Evolutionary conservation across 2,888 invertebrate species (phyloP).

Genomic region (Drosophila phalerata): DNA sequence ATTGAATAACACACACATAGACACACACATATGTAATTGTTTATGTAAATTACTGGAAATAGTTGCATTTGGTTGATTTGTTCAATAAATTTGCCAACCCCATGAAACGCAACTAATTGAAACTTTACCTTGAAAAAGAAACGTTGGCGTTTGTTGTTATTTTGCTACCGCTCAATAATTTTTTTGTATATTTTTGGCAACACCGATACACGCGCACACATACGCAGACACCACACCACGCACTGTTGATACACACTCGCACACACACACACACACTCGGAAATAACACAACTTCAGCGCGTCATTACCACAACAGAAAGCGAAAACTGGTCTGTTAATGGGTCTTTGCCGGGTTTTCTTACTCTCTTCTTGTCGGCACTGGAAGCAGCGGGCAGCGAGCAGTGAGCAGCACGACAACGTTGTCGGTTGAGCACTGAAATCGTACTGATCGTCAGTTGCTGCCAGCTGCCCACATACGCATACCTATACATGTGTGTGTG

Average conservation of each 20-base stretch:
- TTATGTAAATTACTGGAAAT: slow-evolving; percentile 22
- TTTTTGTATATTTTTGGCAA: slow-evolving; percentile 66
- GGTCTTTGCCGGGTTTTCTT: slow-evolving; percentile 33
- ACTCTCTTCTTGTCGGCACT: slow-evolving; percentile 48
- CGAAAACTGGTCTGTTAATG: slow-evolving; percentile 68
- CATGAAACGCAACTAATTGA: slow-evolving; percentile 37
- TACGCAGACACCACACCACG: slow-evolving; percentile 15
- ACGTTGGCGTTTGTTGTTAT: slow-evolving; percentile 34
- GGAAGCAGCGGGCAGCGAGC: slow-evolving; percentile 40
- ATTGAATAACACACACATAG: slow-evolving; percentile 44
- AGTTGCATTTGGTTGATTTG: slow-evolving; percentile 21
- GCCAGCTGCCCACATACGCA: slow-evolving; percentile 16
- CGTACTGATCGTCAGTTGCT: slow-evolving; percentile 66
- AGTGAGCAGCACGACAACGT: slow-evolving; percentile 41
- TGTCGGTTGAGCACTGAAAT: slow-evolving; percentile 68
- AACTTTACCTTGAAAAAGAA: slow-evolving; percentile 69
- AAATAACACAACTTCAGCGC: slow-evolving; percentile 53
- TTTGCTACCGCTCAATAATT: slow-evolving; percentile 46
- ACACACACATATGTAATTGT: neutral
- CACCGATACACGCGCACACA: slow-evolving; percentile 44
- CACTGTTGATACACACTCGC: slow-evolving; percentile 19
- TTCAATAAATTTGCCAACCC: neutral
- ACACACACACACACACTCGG: neutral
- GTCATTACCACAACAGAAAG: slow-evolving; percentile 47
- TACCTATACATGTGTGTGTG: neutral